These are phyloP conservation scores for Brachylomia viminalis DNA, from an alignment of 2,888 invertebrate genomes.

Conservation along the genomic window DNA sequence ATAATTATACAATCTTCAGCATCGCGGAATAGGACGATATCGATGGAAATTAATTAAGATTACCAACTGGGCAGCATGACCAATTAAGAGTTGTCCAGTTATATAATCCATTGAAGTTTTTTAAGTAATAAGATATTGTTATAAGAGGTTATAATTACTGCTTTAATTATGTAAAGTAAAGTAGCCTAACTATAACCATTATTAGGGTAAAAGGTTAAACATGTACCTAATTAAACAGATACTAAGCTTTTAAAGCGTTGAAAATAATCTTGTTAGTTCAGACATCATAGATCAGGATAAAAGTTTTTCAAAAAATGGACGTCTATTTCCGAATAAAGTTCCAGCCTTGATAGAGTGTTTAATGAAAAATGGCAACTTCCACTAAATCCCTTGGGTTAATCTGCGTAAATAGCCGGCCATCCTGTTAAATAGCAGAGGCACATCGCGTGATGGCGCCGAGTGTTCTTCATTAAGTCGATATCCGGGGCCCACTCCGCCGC, in stretches of 20 bases:
- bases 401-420: conserved; percentile 77
- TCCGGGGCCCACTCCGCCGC: conserved; percentile 71
- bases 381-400: conserved; percentile 75
- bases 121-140: conserved; percentile 24
- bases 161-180: neutral
- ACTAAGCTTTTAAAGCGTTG: neutral
- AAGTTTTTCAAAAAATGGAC: conserved; percentile 2
- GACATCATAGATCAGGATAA: conserved; percentile 22
- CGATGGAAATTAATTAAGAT: conserved; percentile 53
- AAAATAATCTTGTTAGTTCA: conserved; percentile 19
- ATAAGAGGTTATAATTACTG: conserved; percentile 1
- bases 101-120: conserved; percentile 39
- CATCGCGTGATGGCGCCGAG: conserved; percentile 76
- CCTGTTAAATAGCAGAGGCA: conserved; percentile 76
- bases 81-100: conserved; percentile 54
- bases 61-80: conserved; percentile 47
- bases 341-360: conserved; percentile 70
- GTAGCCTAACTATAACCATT: neutral
- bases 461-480: conserved; percentile 83
- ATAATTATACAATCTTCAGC: conserved; percentile 56
- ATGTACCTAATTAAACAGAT: conserved; percentile 4
- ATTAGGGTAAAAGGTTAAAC: neutral
- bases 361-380: conserved; percentile 77
- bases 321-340: conserved; percentile 69
- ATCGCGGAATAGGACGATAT: conserved; percentile 36